phyloP scores from a whole-genome alignment of 1,140 invertebrate genomes.

The Bombus sibiricus region DNA sequence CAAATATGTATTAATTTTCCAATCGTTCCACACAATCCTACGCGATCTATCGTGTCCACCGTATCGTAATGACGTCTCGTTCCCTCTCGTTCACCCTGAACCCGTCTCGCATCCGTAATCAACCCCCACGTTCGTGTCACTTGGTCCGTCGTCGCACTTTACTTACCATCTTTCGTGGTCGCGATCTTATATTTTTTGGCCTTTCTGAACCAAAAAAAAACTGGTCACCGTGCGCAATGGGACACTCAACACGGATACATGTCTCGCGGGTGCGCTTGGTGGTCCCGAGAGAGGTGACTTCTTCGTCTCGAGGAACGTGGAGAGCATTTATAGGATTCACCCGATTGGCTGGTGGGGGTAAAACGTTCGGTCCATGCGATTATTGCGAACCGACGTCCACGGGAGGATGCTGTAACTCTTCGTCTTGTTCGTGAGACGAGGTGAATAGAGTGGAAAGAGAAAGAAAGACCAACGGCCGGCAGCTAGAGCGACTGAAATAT shows the following conservation, averaged over 20 bases:
- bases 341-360: conserved; percentile 72
- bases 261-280: conserved; percentile 73
- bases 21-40: not conserved
- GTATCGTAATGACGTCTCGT: not conserved
- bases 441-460: conserved; percentile 16
- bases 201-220: conserved; percentile 24
- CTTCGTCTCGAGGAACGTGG: conserved; percentile 74
- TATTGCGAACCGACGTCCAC: conserved; percentile 69
- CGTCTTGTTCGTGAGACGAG: conserved; percentile 46
- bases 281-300: conserved; percentile 79
- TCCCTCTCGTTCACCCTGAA: not conserved
- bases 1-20: not conserved
- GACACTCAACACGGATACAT: conserved; percentile 74
- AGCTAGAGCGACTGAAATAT: conserved; percentile 20
- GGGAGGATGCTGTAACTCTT: conserved; percentile 79
- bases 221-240: conserved; percentile 42
- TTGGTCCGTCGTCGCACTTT: conserved; percentile 52
- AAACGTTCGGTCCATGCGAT: conserved; percentile 75
- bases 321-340: conserved; percentile 83
- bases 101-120: too few species aligned
- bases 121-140: conserved; percentile 26
- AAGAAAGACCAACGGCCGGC: not conserved
- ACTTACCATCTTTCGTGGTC: conserved; percentile 75
- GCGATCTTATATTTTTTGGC: conserved; percentile 45
- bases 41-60: not conserved